Percentiles rank a stretch among this genome's conserved stretches.
phyloP scores from a whole-genome alignment of 2,113 vertebrate species.

The Notarius quadriscutis region DNA sequence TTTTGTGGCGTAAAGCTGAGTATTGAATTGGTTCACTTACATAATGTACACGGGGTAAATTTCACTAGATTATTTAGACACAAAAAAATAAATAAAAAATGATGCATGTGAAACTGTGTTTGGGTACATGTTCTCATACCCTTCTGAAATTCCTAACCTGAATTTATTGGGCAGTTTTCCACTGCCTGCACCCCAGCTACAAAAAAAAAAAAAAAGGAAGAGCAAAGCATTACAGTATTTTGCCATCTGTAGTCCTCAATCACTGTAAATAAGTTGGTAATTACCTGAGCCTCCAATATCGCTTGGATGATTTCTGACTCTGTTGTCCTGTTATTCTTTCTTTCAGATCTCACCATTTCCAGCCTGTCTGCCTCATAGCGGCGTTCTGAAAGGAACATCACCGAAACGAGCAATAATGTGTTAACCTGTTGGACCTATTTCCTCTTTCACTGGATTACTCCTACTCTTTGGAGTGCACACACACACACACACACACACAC shows the following conservation, averaged over 20 bases:
- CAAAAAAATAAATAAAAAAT: too few species aligned
- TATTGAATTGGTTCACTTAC: too few species aligned
- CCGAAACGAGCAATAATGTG: background rate
- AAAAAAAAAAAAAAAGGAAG: too few species aligned
- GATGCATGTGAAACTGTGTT: too few species aligned
- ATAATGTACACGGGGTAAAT: too few species aligned
- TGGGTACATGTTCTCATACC: too few species aligned
- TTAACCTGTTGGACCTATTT: slow-evolving; percentile 32
- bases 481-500: background rate
- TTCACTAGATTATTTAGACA: too few species aligned
- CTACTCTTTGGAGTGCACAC: background rate
- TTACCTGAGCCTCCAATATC: background rate
- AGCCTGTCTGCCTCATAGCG: background rate
- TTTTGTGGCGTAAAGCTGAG: too few species aligned
- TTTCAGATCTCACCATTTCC: slow-evolving; percentile 37
- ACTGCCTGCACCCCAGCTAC: too few species aligned
- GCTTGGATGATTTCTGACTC: slow-evolving; percentile 4
- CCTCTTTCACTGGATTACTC: slow-evolving; percentile 21
- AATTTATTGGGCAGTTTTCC: too few species aligned
- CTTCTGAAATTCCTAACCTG: too few species aligned
- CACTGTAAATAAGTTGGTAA: slow-evolving; percentile 7
- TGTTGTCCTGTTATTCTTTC: background rate
- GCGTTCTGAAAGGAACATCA: background rate
- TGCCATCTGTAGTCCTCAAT: background rate
- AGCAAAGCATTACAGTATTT: background rate